These are phyloP conservation scores for Choloepus didactylus DNA, from an alignment of 2,797 vertebrate species.

Conservation along the genomic window DNA sequence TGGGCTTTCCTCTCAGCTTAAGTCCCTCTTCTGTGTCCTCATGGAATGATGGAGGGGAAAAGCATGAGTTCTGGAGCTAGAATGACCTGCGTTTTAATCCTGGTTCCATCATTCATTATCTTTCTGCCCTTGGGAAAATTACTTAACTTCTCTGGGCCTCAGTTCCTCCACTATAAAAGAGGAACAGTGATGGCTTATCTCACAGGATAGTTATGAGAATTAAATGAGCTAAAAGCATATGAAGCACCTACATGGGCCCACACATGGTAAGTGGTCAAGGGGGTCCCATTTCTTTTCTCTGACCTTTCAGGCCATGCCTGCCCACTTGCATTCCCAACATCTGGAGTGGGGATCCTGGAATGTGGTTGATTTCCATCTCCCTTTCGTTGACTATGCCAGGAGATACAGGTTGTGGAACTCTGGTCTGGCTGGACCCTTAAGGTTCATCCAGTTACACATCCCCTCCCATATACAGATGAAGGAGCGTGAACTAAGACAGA, in stretches of 20 bases:
- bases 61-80: not conserved
- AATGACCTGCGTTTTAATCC: not conserved
- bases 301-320: too few species aligned
- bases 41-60: not conserved
- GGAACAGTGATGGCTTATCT: not conserved
- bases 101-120: not conserved
- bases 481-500: too few species aligned
- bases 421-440: too few species aligned
- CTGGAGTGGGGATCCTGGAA: too few species aligned
- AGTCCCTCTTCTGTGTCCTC: not conserved
- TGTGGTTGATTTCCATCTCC: too few species aligned
- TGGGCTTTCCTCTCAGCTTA: not conserved
- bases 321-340: too few species aligned
- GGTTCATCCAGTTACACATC: too few species aligned
- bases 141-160: not conserved
- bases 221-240: not conserved
- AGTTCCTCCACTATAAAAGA: not conserved
- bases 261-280: too few species aligned
- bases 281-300: too few species aligned
- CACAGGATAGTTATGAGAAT: not conserved
- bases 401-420: too few species aligned
- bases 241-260: not conserved
- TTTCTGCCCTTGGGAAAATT: not conserved
- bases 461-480: too few species aligned
- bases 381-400: too few species aligned